These are phyloP conservation scores for Chrysemys picta DNA, from an alignment of 2,113 vertebrate genomes.

Conservation along the genomic window DNA sequence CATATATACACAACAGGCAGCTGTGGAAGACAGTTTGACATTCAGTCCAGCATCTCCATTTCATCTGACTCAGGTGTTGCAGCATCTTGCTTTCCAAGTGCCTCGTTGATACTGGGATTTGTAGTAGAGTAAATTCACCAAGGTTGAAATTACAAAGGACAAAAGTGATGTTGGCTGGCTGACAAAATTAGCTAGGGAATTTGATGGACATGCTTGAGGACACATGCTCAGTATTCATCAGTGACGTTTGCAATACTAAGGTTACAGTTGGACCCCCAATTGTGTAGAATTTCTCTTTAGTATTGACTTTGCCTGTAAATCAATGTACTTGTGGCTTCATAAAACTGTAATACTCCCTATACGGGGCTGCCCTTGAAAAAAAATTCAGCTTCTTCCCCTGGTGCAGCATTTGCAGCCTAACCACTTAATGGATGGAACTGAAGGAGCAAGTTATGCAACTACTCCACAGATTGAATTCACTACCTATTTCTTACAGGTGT, in stretches of 20 bases:
- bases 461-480: background rate
- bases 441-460: background rate
- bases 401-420: background rate
- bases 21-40: background rate
- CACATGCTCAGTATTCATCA: background rate
- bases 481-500: background rate
- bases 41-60: background rate
- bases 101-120: background rate
- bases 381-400: background rate
- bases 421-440: background rate
- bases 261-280: background rate
- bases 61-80: fast-evolving
- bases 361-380: background rate
- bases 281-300: background rate
- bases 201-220: background rate
- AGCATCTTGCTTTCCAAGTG: background rate
- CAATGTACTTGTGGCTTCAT: background rate
- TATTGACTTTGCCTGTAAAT: background rate
- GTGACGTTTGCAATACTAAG: background rate
- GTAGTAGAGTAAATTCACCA: background rate
- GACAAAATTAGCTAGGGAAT: fast-evolving
- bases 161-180: background rate
- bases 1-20: background rate
- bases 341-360: background rate
- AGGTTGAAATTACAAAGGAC: background rate